Percentiles rank a stretch among this genome's conserved stretches.
Evolutionary conservation across 2,797 vertebrate species (phyloP).

Genomic region (Melopsittacus undulatus): DNA sequence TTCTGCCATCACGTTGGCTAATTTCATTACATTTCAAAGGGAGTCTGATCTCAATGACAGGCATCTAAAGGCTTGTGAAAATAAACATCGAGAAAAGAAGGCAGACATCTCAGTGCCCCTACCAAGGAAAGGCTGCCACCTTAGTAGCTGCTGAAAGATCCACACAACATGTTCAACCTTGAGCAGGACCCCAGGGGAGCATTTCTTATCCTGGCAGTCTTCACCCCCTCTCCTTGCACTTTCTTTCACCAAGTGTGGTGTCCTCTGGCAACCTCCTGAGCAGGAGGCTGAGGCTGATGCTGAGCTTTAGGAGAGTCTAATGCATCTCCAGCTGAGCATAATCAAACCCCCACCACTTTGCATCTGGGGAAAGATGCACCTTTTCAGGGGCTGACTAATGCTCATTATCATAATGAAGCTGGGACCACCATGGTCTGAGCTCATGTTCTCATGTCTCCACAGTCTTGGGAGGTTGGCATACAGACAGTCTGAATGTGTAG

Average conservation of each 20-base stretch:
- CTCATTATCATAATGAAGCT: not conserved
- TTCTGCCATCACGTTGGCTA: slow-evolving; percentile 33
- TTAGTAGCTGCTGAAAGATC: not conserved
- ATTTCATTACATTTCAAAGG: slow-evolving; percentile 4
- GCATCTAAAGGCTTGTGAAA: not conserved
- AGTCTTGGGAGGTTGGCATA: not conserved
- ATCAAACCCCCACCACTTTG: not conserved
- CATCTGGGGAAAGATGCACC: not conserved
- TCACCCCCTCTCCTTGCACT: not conserved
- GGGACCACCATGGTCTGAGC: not conserved
- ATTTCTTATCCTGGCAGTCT: not conserved
- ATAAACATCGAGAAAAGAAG: not conserved
- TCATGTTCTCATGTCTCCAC: not conserved
- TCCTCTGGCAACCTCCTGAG: not conserved
- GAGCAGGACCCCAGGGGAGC: not conserved
- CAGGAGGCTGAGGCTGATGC: not conserved
- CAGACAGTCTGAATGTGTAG: not conserved
- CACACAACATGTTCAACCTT: not conserved
- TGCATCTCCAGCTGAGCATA: not conserved
- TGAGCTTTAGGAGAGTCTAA: not conserved
- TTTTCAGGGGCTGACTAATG: not conserved
- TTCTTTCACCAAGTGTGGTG: not conserved
- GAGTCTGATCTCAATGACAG: slow-evolving; percentile 19
- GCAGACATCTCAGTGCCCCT: not conserved
- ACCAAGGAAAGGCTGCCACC: not conserved